Percentiles rank a stretch among this genome's conserved stretches.
Conservation (phyloP, 1,140 invertebrate genomes). For the Acyrthosiphon pisum region DNA sequence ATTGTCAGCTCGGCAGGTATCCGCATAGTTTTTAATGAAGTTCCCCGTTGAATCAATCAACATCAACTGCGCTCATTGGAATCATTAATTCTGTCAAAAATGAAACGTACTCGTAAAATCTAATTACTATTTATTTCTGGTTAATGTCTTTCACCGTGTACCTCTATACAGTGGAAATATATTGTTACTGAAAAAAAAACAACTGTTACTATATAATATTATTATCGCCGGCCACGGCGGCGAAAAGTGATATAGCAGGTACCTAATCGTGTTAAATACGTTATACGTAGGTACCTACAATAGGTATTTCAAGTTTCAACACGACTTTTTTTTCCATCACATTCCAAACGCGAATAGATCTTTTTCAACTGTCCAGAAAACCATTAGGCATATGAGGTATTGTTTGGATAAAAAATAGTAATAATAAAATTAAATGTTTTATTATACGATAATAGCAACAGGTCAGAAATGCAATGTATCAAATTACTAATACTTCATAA, state of each 20-base stretch:
- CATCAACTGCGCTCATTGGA: constrained; percentile 44
- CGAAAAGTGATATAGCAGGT: neutral
- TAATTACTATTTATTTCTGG: constrained; percentile 54
- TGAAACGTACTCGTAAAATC: constrained; percentile 52
- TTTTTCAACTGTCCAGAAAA: neutral
- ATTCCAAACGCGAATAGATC: neutral
- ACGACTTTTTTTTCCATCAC: neutral
- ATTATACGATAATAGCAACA: neutral
- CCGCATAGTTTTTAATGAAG: constrained; percentile 50
- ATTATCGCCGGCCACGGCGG: neutral
- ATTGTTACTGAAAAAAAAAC: constrained; percentile 9
- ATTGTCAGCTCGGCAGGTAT: constrained; percentile 53
- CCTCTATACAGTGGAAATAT: neutral
- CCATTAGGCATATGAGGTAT: neutral
- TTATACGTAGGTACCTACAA: neutral
- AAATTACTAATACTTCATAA: neutral
- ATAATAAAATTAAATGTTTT: neutral
- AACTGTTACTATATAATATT: constrained; percentile 22
- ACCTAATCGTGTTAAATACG: neutral
- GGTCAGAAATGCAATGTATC: neutral
- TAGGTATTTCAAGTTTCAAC: neutral
- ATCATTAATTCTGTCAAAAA: constrained; percentile 56
- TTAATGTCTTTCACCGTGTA: constrained; percentile 40
- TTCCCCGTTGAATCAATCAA: constrained; percentile 55
- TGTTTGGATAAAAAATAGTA: neutral